Evolutionary conservation across 2,797 vertebrate species (phyloP).

Genomic region (Sandelia bainsii): DNA sequence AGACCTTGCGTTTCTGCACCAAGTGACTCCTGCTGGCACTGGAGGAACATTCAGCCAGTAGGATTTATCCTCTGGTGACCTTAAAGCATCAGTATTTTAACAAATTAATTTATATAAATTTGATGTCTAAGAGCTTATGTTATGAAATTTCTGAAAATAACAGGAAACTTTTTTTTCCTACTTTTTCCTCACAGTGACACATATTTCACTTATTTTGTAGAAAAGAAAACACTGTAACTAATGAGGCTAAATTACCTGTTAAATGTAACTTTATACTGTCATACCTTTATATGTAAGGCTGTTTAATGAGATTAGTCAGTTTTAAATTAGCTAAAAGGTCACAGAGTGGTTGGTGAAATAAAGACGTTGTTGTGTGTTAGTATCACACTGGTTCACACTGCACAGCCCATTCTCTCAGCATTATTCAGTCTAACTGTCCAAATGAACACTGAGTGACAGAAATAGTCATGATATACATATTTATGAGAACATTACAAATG

Average conservation of each 20-base stretch:
- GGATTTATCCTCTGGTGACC: neutral
- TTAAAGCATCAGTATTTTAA: neutral
- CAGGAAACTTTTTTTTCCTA: too few species aligned
- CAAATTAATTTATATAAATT: too few species aligned
- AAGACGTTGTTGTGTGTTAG: conserved; percentile 26
- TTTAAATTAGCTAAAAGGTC: conserved; percentile 6
- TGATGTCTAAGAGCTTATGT: too few species aligned
- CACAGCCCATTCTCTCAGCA: conserved; percentile 29
- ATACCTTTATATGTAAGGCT: neutral
- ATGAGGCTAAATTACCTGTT: neutral
- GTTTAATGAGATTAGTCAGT: neutral
- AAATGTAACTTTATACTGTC: neutral
- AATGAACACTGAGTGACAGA: conserved; percentile 52
- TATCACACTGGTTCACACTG: conserved; percentile 14
- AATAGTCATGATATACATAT: conserved; percentile 68
- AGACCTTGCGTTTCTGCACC: too few species aligned
- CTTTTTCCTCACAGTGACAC: neutral
- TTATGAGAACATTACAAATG: conserved; percentile 67
- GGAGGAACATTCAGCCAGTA: neutral
- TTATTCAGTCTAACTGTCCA: conserved; percentile 55
- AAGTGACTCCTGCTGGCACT: too few species aligned
- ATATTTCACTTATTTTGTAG: neutral
- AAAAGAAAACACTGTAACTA: neutral
- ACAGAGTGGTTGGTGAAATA: conserved; percentile 11
- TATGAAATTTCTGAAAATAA: neutral